Evolutionary conservation across 1,140 invertebrate species (phyloP), one percentile per base, ranked within the genome.

Genomic region (Drosophila parvula): DNA sequence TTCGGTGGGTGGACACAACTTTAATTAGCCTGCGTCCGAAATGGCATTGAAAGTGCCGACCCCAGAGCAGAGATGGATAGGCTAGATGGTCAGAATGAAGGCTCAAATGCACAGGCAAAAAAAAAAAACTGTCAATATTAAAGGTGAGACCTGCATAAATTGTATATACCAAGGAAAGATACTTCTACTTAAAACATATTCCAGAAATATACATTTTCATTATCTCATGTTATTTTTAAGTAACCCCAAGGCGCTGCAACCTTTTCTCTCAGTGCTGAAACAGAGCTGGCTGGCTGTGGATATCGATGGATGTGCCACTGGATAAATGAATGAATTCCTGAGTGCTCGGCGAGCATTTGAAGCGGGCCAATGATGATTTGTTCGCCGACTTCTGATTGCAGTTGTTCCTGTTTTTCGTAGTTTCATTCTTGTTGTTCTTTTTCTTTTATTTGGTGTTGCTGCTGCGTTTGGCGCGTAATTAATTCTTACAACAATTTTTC

Each of bases 401-500:
- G 57, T 77, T 76, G 71, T 51, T 58, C 65, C 28, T 34, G 36
- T 36, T 61, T 59, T 27, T 56, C 36, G 11, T 47, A 27, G 32
- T 61, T 68, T 40, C 36, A 41, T 38, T 27, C n/a, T 32, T 27
- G 4, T 16, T 9, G 27, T 34, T 41, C 43, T 12, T 59, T 38
- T n/a, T 43, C 5, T 38, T 65, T 6, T 18, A 56, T 55, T 53
- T 68, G 28, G n/a, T 68, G 44, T 53, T 77, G 69, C 48, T 62
- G 43, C 76, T 78, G 82, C 75, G 53, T 82, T 89, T 89, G 83
- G 83, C 83, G 83, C 85, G 78, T 89, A 89, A 89, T 89, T 89
- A 89, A 89, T 89, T 89, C 79, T 75, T 81, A 73, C 74, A 90
- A 89, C 84, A 78, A 89, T 89, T 84, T 88, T 89, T 89, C 85